Conservation (phyloP, 1,140 invertebrate genomes). For the Zaprionus vittiger region DNA sequence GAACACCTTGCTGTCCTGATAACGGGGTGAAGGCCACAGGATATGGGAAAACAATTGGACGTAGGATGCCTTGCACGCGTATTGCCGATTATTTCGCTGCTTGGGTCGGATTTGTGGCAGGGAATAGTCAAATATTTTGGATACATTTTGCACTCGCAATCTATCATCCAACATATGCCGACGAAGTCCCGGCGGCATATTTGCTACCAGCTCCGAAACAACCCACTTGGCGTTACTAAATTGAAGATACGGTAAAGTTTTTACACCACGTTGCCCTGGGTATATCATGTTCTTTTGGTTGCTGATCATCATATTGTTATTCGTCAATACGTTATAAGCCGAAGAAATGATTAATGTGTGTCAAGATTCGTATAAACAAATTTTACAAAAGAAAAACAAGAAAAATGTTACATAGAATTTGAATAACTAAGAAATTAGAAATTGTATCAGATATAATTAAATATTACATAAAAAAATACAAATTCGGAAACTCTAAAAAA, state of each 20-base stretch:
- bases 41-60: neutral
- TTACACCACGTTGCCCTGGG: neutral
- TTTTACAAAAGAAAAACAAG: neutral
- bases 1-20: neutral
- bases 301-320: neutral
- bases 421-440: neutral
- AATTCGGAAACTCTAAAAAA: neutral
- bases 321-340: neutral
- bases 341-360: neutral
- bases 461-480: constrained; percentile 2
- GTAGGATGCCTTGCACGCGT: neutral
- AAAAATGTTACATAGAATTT: constrained; percentile 15
- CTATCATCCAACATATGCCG: neutral
- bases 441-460: neutral
- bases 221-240: neutral
- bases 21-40: neutral
- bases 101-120: neutral
- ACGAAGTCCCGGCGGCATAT: constrained; percentile 3
- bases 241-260: neutral
- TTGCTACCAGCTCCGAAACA: neutral
- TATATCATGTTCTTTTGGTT: neutral
- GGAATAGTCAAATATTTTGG: neutral
- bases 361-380: neutral
- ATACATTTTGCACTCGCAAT: neutral
- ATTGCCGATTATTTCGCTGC: neutral